These are phyloP conservation scores for Himalopsyche kuldschensis DNA, from an alignment of 2,888 invertebrate species.

Conservation along the genomic window DNA sequence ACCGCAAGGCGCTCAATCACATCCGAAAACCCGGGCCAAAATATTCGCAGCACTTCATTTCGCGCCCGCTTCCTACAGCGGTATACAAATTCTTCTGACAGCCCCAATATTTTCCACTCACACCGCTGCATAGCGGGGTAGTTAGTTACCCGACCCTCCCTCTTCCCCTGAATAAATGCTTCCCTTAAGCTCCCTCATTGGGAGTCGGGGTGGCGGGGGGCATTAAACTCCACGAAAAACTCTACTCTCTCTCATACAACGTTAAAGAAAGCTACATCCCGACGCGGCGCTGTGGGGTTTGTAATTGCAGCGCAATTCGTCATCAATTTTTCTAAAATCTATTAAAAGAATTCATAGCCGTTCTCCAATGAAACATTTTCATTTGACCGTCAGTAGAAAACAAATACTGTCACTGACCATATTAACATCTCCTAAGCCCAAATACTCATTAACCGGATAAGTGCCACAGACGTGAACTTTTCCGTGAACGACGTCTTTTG, in stretches of 20 bases:
- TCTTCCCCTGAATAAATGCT: background rate
- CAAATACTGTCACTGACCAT: too few relatives aligned
- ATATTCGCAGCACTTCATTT: constrained; percentile 38
- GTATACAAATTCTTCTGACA: constrained; percentile 40
- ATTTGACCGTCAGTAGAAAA: too few relatives aligned
- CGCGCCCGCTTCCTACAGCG: constrained; percentile 33
- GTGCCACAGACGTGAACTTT: too few relatives aligned
- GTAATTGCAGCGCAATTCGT: background rate
- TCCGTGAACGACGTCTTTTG: too few relatives aligned
- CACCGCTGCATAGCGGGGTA: constrained; percentile 7
- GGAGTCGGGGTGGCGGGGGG: constrained; percentile 6
- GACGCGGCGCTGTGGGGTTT: background rate
- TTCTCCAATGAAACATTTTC: too few relatives aligned
- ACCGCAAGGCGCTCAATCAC: background rate
- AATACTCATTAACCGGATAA: too few relatives aligned
- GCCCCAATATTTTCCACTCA: constrained; percentile 38
- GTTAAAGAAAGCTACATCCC: constrained; percentile 25
- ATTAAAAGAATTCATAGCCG: background rate
- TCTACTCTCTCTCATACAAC: constrained; percentile 26
- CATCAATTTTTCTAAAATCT: background rate
- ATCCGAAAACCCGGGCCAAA: constrained; percentile 9
- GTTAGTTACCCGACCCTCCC: constrained; percentile 21
- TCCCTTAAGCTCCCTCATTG: constrained; percentile 19
- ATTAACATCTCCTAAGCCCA: too few relatives aligned
- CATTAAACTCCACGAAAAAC: constrained; percentile 42